A percentile compares a stretch with the other conserved stretches of the same genome.
These are phyloP conservation scores for Ataeniobius toweri DNA, from an alignment of 2,797 vertebrate species.

Conservation along the genomic window DNA sequence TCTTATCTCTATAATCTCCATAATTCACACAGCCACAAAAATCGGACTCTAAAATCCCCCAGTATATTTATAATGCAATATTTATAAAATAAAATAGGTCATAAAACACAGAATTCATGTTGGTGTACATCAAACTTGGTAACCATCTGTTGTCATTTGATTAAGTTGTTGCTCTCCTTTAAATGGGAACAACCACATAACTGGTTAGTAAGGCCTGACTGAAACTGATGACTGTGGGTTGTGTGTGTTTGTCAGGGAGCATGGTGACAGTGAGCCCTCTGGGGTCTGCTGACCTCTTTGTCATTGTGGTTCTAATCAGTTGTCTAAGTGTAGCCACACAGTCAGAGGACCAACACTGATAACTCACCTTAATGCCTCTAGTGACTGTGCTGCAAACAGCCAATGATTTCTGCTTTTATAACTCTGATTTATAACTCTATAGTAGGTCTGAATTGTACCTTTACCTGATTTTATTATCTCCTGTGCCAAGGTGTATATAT, in stretches of 20 bases:
- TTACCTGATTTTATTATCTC: neutral
- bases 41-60: neutral
- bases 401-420: neutral
- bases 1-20: too few species aligned
- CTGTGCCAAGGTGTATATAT: too few species aligned
- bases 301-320: conserved; percentile 67
- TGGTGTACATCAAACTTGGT: neutral
- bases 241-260: neutral
- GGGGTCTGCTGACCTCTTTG: conserved; percentile 61
- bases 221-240: neutral
- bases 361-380: neutral
- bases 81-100: neutral
- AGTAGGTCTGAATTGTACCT: neutral
- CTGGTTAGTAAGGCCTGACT: neutral
- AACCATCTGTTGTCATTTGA: neutral
- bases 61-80: neutral
- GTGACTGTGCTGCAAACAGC: neutral
- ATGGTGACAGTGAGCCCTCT: neutral
- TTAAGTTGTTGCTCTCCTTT: neutral
- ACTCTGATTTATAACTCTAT: neutral
- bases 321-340: neutral
- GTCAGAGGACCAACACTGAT: neutral
- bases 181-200: too few species aligned
- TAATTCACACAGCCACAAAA: neutral
- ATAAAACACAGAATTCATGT: neutral